Base-by-base conservation (phyloP, 2,888 invertebrate species). In the Aplocera efformata region DNA sequence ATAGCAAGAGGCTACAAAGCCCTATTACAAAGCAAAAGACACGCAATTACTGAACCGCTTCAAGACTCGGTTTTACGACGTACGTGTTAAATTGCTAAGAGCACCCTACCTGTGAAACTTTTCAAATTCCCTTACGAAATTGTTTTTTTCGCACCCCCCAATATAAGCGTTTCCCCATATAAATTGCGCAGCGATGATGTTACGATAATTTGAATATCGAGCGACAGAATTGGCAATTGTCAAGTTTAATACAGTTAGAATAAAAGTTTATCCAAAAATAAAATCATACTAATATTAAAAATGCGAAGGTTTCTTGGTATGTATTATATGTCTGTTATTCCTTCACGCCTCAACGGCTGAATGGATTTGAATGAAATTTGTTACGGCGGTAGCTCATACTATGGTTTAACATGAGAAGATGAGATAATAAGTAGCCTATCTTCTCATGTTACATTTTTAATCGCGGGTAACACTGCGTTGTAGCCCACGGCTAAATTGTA, bases 181-280 rank as follows among this genome's bases (percentile, higher is more conserved):
- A 67, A 65, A 67, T 67, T 62, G 55, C 58, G 56, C 51, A 48
- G 56, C 59, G 58, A 52, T 57, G 56, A 60, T 54, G 54, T 50
- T 46, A 47, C 61, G 53, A 53, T 62, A 67, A 67, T 63, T 67
- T 67, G 60, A 62, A 62, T 63, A 67, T 64, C 60, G 55, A 58
- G 60, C 60, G 57, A 54, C 52, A 60, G 64, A 67, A 67, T 67
- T 61, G 68, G 32, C 63, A 64, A 67, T 67, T 67, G 66, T 59
- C 67, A 67, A 67, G 60, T 67, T 65, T 54, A 50, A 53, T 50
- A 47, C 48, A 45, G 44, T 55, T 50, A 29, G 27, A 32, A 32
- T 13, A 17, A 17, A 17, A 17, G 13, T n/a, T n/a, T n/a, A n/a
- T n/a, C n/a, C n/a, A n/a, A n/a, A n/a, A n/a, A n/a, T n/a, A n/a